Evolutionary conservation across 1,140 invertebrate species (phyloP).

Genomic region (Aphidius gifuensis): DNA sequence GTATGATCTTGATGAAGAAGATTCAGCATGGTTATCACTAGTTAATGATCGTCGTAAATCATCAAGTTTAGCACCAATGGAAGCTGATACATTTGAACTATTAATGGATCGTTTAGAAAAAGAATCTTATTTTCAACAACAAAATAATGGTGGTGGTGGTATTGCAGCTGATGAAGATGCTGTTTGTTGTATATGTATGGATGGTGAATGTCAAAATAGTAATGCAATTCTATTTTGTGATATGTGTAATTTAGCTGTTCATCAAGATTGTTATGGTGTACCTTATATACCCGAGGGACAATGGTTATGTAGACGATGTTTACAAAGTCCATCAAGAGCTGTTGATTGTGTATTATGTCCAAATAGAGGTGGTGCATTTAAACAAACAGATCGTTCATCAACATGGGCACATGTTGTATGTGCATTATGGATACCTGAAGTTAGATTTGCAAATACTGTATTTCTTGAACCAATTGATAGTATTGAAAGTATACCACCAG

Average conservation of each 20-base stretch:
- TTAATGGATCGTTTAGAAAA: conserved; percentile 97
- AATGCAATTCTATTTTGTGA: conserved; percentile 94
- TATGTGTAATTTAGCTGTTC: conserved; percentile 98
- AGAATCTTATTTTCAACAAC: conserved; percentile 92
- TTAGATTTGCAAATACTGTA: conserved; percentile 94
- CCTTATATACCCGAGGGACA: conserved; percentile 99
- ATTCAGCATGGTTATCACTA: conserved; percentile 86
- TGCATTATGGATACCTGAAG: conserved; percentile 98
- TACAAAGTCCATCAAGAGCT: conserved; percentile 91
- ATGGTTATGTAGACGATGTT: conserved; percentile 92
- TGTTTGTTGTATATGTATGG: conserved; percentile 93
- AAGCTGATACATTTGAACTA: conserved; percentile 85
- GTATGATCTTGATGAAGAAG: conserved; percentile 98
- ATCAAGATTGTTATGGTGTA: conserved; percentile 99
- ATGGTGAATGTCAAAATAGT: conserved; percentile 95
- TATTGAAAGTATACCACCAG: conserved; percentile 91
- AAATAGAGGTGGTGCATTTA: conserved; percentile 97
- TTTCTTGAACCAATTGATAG: conserved; percentile 98
- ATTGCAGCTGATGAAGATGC: conserved; percentile 93
- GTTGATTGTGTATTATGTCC: conserved; percentile 97
- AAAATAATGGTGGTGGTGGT: conserved; percentile 61
- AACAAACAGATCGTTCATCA: conserved; percentile 89
- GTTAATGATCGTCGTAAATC: conserved; percentile 79
- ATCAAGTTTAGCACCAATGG: conserved; percentile 66
- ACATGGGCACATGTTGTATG: conserved; percentile 99